A percentile compares a stretch with the other conserved stretches of the same genome.
Conservation (phyloP, 2,113 vertebrate genomes). For the Psilopsiagon aymara region DNA sequence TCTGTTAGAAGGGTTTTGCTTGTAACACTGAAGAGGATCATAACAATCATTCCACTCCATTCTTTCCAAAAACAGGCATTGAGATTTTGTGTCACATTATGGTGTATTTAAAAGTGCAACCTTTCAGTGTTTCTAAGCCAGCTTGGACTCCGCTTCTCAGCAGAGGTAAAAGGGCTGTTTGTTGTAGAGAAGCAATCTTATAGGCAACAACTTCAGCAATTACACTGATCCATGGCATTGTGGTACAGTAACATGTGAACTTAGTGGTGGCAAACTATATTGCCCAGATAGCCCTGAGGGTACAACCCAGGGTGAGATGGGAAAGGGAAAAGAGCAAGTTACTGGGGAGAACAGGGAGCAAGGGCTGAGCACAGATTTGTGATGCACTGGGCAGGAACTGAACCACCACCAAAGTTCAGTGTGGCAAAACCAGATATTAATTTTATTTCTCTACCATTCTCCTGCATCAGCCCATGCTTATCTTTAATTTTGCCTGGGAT, state of each 20-base stretch:
- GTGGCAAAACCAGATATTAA: not conserved
- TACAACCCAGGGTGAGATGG: not conserved
- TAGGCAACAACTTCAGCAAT: not conserved
- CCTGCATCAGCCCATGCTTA: not conserved
- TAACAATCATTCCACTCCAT: not conserved
- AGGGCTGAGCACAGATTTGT: not conserved
- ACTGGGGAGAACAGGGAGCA: not conserved
- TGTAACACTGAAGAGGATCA: fast-evolving
- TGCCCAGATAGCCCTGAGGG: too few relatives aligned
- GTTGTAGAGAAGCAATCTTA: not conserved
- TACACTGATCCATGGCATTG: not conserved
- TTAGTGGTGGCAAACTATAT: not conserved
- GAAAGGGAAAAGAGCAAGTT: not conserved
- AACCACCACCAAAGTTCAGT: not conserved
- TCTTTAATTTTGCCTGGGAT: not conserved
- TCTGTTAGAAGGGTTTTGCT: not conserved
- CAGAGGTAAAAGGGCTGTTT: not conserved
- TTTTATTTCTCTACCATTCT: not conserved
- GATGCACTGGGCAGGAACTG: not conserved
- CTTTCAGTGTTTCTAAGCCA: not conserved
- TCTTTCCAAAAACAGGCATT: not conserved
- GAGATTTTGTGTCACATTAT: not conserved
- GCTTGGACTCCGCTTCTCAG: not conserved
- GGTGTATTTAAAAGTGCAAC: not conserved
- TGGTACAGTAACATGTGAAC: not conserved